These are phyloP conservation scores for Thryonomys swinderianus DNA, from an alignment of 2,113 vertebrate genomes.

Conservation along the genomic window DNA sequence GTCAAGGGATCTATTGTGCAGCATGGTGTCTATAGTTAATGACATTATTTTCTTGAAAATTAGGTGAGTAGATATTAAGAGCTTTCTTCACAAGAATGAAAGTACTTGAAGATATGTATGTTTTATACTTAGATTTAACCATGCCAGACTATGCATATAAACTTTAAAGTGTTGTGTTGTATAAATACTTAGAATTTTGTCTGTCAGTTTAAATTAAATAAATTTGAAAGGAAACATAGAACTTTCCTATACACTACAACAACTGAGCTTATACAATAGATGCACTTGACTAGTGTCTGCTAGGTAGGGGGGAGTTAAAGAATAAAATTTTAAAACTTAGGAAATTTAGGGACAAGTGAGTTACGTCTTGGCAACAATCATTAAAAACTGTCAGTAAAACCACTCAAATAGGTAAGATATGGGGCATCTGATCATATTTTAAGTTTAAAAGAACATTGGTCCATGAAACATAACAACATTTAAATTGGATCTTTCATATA, in stretches of 20 bases:
- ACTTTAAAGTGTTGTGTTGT: neutral
- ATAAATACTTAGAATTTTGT: neutral
- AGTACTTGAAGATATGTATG: neutral
- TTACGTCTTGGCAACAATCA: neutral
- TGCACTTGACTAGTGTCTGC: neutral
- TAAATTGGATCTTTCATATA: neutral
- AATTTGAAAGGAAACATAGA: neutral
- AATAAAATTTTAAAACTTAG: neutral
- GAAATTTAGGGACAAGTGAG: neutral
- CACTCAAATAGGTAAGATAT: neutral
- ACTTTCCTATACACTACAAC: neutral
- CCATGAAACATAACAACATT: neutral
- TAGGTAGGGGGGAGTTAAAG: neutral
- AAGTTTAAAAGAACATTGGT: neutral
- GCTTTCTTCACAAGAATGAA: neutral
- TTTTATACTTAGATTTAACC: no score
- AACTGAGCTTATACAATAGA: neutral
- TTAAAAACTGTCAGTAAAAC: neutral
- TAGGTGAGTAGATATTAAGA: neutral
- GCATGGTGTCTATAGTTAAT: no score
- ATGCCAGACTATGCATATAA: no score
- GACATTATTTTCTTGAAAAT: no score
- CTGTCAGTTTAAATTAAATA: neutral
- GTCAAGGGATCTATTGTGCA: no score
- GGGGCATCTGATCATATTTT: neutral